These are phyloP conservation scores for Cecidostiba fungosa DNA, from an alignment of 2,888 invertebrate species.

Conservation along the genomic window DNA sequence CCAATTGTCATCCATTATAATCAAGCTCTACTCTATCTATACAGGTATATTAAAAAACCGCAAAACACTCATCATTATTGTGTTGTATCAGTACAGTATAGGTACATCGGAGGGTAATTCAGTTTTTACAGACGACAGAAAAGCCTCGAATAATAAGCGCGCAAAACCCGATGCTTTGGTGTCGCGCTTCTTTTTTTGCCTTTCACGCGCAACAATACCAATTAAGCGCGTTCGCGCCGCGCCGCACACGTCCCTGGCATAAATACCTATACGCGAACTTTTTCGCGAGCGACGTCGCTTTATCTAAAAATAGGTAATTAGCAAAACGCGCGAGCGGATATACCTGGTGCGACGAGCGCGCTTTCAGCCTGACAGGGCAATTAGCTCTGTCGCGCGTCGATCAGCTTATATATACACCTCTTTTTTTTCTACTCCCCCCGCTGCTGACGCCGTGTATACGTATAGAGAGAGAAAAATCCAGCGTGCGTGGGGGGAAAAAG, in stretches of 20 bases:
- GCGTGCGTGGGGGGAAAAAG: slow-evolving; percentile 18
- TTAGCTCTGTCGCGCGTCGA: slow-evolving; percentile 46
- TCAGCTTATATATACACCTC: neutral
- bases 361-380: slow-evolving; percentile 52
- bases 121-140: neutral
- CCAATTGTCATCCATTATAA: neutral
- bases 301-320: slow-evolving; percentile 57
- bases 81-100: no score
- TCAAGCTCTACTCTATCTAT: no score
- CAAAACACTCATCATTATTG: neutral
- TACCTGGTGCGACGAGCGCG: neutral
- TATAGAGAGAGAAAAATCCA: slow-evolving; percentile 8
- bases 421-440: neutral
- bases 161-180: neutral
- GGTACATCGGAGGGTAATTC: neutral
- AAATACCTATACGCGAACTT: neutral
- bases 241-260: neutral
- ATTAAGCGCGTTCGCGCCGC: slow-evolving; percentile 19
- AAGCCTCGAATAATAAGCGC: neutral
- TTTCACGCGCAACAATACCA: slow-evolving; percentile 29
- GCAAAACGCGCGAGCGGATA: slow-evolving; percentile 20
- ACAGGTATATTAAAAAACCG: no score
- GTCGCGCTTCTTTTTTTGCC: neutral
- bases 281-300: neutral
- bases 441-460: neutral